Evolutionary conservation across 2,888 invertebrate genomes (phyloP).

Genomic region (Eupithecia subfuscata): DNA sequence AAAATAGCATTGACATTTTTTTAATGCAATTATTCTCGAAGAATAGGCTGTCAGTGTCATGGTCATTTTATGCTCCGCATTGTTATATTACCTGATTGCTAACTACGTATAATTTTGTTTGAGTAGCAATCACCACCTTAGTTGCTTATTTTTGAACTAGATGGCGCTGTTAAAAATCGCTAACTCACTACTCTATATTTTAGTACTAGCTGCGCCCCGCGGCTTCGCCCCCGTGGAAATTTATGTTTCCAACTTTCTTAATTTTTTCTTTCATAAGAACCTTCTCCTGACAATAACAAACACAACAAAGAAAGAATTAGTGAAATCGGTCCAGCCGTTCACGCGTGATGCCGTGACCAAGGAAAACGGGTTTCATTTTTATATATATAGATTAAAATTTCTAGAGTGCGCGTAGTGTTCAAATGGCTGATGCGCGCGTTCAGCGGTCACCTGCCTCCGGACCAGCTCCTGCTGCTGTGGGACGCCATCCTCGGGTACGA

Average conservation of each 20-base stretch:
- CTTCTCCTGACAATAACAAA: too few species aligned
- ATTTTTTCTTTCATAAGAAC: too few species aligned
- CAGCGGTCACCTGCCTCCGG: conserved; percentile 96
- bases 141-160: neutral
- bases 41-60: neutral
- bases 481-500: conserved; percentile 96
- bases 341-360: too few species aligned
- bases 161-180: neutral
- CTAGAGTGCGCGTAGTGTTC: conserved; percentile 94
- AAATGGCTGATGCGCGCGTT: conserved; percentile 99
- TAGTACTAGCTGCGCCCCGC: too few species aligned
- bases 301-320: too few species aligned
- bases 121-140: neutral
- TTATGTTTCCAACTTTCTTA: too few species aligned
- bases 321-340: too few species aligned
- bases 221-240: too few species aligned
- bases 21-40: too few species aligned
- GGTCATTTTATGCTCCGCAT: neutral
- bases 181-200: too few species aligned
- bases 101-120: neutral
- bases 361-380: too few species aligned
- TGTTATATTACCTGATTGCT: neutral
- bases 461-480: conserved; percentile 96
- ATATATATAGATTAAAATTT: too few species aligned
- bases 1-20: neutral